A percentile compares a stretch with the other conserved stretches of the same genome.
phyloP scores from a whole-genome alignment of 2,113 vertebrate species.

The Nesoenas mayeri region DNA sequence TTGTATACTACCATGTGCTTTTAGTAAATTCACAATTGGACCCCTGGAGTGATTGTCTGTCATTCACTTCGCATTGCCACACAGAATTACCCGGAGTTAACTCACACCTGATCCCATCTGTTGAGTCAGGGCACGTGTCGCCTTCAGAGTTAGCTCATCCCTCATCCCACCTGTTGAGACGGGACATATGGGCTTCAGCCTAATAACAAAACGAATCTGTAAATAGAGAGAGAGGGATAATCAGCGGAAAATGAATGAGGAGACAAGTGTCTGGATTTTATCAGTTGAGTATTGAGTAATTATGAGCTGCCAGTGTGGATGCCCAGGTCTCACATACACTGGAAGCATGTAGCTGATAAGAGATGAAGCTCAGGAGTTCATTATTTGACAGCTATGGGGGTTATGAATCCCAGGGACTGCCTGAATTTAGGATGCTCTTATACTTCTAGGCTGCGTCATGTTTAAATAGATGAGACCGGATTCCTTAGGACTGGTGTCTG shows the following conservation, averaged over 20 bases:
- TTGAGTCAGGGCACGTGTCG: too few relatives aligned
- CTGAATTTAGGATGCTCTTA: neutral
- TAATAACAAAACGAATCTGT: neutral
- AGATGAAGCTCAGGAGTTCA: neutral
- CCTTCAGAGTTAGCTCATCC: too few relatives aligned
- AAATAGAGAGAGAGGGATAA: neutral
- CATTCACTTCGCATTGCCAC: too few relatives aligned
- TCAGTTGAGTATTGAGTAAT: neutral
- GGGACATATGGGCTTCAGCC: neutral
- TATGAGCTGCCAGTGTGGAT: neutral
- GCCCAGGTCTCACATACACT: neutral
- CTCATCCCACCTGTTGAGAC: too few relatives aligned
- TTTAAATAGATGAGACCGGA: neutral
- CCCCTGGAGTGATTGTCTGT: too few relatives aligned
- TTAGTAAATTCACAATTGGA: too few relatives aligned
- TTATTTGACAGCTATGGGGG: neutral
- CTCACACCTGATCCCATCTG: too few relatives aligned
- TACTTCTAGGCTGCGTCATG: neutral
- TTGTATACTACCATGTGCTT: too few relatives aligned
- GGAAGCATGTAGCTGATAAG: neutral
- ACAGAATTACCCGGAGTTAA: too few relatives aligned
- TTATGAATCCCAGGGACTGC: neutral
- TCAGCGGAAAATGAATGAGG: neutral
- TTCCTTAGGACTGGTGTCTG: neutral
- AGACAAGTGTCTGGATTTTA: neutral